phyloP scores from a whole-genome alignment of 1,140 invertebrate genomes.

The Diabrotica undecimpunctata region DNA sequence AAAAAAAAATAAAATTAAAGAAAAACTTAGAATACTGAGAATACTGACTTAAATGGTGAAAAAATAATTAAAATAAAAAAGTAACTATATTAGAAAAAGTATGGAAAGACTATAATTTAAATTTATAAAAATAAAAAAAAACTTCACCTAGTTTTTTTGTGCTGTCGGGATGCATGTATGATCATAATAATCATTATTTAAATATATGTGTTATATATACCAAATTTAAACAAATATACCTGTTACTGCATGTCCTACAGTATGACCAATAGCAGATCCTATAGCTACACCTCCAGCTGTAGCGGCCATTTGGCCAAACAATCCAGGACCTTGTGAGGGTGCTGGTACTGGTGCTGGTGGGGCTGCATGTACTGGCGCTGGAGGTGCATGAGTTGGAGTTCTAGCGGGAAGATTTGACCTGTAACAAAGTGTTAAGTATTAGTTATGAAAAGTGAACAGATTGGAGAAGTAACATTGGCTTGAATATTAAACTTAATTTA shows the following conservation, averaged over 20 bases:
- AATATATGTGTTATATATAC: not conserved
- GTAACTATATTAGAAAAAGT: too few relatives aligned
- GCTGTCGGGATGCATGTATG: too few relatives aligned
- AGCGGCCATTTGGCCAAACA: constrained; percentile 85
- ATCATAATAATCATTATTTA: constrained; percentile 11
- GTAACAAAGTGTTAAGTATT: constrained; percentile 21
- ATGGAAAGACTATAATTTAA: too few relatives aligned
- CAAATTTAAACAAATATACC: constrained; percentile 45
- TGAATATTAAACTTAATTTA: not conserved
- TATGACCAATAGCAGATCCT: constrained; percentile 83
- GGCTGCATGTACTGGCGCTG: constrained; percentile 52
- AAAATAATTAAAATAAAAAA: too few relatives aligned
- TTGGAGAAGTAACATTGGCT: too few relatives aligned
- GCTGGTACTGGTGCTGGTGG: constrained; percentile 52
- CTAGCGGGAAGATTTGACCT: constrained; percentile 49
- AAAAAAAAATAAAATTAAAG: too few relatives aligned
- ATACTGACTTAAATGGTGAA: too few relatives aligned
- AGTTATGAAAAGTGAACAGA: not conserved
- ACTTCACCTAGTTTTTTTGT: too few relatives aligned
- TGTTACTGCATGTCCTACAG: constrained; percentile 79
- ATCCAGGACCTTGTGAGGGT: constrained; percentile 61
- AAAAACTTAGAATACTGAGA: too few relatives aligned
- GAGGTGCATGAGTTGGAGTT: constrained; percentile 46
- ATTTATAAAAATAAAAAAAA: too few relatives aligned
- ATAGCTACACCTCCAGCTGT: constrained; percentile 87